A percentile compares a stretch with the other conserved stretches of the same genome.
Evolutionary conservation across 2,113 vertebrate genomes (phyloP).

Genomic region (Pan paniscus): DNA sequence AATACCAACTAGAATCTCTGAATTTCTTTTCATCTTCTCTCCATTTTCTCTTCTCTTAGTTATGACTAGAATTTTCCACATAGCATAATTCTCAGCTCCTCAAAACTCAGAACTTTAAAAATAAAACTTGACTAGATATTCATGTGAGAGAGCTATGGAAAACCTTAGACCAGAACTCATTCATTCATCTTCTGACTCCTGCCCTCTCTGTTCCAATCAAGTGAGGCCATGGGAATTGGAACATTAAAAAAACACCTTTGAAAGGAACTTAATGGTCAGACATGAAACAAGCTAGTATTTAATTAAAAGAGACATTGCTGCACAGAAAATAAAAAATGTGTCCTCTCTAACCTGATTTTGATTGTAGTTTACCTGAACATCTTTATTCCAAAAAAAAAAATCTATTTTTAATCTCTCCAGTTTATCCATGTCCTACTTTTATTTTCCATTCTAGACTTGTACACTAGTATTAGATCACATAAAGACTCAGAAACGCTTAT

Average conservation of each 20-base stretch:
- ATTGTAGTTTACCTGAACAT: neutral
- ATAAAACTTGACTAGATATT: neutral
- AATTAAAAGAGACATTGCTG: neutral
- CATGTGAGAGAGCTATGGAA: neutral
- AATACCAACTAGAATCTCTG: neutral
- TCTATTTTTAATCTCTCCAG: neutral
- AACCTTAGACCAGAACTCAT: neutral
- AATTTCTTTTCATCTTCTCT: neutral
- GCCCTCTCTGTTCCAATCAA: neutral
- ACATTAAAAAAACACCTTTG: neutral
- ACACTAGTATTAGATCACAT: neutral
- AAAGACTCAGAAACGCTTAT: neutral
- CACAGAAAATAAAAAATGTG: neutral
- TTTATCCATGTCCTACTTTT: neutral
- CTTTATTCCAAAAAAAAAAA: neutral
- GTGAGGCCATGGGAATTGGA: too few relatives aligned
- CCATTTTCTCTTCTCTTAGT: neutral
- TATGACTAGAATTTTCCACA: neutral
- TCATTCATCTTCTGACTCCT: neutral
- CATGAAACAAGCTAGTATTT: neutral
- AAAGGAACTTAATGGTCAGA: neutral
- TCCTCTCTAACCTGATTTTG: neutral
- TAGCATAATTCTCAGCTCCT: neutral
- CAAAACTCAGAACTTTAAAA: neutral
- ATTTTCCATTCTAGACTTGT: neutral